Base-by-base conservation (phyloP, 2,797 vertebrate genomes). In the Peromyscus nudipes region DNA sequence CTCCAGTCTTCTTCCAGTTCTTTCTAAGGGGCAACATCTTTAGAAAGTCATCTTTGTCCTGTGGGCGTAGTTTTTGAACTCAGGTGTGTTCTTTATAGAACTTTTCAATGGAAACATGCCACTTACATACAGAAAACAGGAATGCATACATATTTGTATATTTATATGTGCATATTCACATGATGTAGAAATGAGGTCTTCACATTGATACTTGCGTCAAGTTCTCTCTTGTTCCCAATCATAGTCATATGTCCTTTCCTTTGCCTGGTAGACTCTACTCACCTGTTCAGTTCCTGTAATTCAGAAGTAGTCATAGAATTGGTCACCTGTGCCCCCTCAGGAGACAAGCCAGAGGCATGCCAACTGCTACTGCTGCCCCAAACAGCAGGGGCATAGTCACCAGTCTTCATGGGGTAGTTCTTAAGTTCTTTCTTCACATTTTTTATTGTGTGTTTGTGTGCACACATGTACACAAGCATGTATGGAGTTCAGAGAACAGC, bases 31-130 rank as follows among this genome's bases (percentile, higher is more conserved):
- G 21, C 16, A 25, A 0, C 62, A n/a, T 55, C 46, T 12, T 43
- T 57, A 81, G n/a, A 85, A 79, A 46, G 27, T 86, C 60, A 92
- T 37, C 60, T 82, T 87, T 90, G 49, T 83, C 75, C 29, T 64
- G 16, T 69, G 17, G 80, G 2, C 49, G 0, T 82, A 7, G 14
- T 86, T 31, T 40, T 80, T 81, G 52, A 55, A 23, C 49, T 43
- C 27, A 8, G 1, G 2, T 80, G 40, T 65, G 57, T 80, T 91
- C 40, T 73, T 89, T 91, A 57, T 92, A 37, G 57, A 62, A 3
- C 2, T 31, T 88, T 84, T 81, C 49, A 64, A 2, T 52, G 13
- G 43, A 69, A 40, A 64, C 49, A 25, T 73, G n/a, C 2, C 31
- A 46, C 55, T 49, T 49, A 77, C 49, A 64, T 83, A 83, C 1